phyloP scores from a whole-genome alignment of 2,113 vertebrate genomes.

The Esox niger region DNA sequence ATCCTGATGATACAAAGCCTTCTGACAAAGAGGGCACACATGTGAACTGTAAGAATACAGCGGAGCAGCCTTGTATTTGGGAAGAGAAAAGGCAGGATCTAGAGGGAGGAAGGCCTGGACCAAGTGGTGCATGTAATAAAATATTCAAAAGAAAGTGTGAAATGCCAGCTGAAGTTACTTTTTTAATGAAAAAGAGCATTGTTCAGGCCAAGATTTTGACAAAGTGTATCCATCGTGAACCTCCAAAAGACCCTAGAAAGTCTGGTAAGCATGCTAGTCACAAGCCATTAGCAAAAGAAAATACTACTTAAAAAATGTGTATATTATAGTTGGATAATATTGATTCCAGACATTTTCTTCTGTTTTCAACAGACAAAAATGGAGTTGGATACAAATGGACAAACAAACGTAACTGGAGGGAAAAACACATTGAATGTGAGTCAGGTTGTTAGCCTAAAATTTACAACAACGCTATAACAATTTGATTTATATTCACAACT shows the following conservation, averaged over 20 bases:
- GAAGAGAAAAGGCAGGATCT: not conserved
- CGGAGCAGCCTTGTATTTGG: not conserved
- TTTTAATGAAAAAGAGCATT: conserved; percentile 32
- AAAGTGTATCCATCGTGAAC: not conserved
- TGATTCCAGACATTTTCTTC: conserved; percentile 13
- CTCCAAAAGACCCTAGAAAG: not conserved
- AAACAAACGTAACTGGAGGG: conserved; percentile 3
- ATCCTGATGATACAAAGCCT: not conserved
- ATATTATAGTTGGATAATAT: not conserved
- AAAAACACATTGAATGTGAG: not conserved
- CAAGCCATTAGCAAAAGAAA: not conserved
- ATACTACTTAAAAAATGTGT: conserved; percentile 6
- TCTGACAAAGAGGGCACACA: not conserved
- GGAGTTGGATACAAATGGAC: conserved; percentile 36
- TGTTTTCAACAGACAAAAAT: not conserved
- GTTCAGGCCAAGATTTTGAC: not conserved
- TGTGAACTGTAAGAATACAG: not conserved
- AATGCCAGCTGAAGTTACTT: not conserved
- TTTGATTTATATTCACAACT: too few species aligned
- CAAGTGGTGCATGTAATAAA: not conserved
- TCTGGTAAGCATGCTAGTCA: not conserved
- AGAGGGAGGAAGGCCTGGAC: not conserved
- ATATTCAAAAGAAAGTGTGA: not conserved
- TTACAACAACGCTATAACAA: too few species aligned
- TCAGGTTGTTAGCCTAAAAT: not conserved